Percentiles rank a stretch among this genome's conserved stretches.
phyloP scores from a whole-genome alignment of 1,140 invertebrate genomes.

The Neodiprion virginianus region DNA sequence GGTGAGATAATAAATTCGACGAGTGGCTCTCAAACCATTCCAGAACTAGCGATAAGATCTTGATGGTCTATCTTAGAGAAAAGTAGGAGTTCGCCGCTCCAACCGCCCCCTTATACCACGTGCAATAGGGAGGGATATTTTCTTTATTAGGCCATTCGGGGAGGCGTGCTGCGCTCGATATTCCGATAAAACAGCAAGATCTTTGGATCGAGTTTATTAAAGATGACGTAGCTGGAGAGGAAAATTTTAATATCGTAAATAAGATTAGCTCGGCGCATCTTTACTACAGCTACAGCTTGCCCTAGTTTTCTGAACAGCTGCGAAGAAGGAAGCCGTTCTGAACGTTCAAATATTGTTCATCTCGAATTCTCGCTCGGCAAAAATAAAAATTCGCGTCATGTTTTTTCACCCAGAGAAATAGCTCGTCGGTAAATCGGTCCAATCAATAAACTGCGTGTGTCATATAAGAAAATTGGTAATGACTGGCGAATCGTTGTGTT shows the following conservation, averaged over 20 bases:
- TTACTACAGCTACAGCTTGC: background rate
- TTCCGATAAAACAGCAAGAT: background rate
- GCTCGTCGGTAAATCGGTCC: no score
- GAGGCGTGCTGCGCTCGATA: background rate
- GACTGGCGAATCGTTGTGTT: no score
- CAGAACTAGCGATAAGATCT: background rate
- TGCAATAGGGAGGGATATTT: background rate
- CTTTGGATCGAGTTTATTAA: background rate
- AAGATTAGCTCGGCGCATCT: background rate
- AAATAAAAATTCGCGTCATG: no score
- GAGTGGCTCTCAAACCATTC: constrained; percentile 4
- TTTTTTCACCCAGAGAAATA: no score
- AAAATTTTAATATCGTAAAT: background rate
- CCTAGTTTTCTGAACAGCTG: background rate
- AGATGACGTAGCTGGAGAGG: background rate
- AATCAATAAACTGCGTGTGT: no score
- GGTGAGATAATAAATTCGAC: constrained; percentile 3
- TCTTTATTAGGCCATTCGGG: constrained; percentile 2
- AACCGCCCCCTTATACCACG: background rate
- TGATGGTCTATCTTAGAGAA: background rate
- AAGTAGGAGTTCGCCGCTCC: background rate
- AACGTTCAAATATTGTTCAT: background rate
- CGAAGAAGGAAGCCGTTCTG: background rate
- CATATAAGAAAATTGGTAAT: no score
- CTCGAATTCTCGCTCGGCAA: no score